phyloP scores from a whole-genome alignment of 1,140 invertebrate genomes.

The Brachionus plicatilis region DNA sequence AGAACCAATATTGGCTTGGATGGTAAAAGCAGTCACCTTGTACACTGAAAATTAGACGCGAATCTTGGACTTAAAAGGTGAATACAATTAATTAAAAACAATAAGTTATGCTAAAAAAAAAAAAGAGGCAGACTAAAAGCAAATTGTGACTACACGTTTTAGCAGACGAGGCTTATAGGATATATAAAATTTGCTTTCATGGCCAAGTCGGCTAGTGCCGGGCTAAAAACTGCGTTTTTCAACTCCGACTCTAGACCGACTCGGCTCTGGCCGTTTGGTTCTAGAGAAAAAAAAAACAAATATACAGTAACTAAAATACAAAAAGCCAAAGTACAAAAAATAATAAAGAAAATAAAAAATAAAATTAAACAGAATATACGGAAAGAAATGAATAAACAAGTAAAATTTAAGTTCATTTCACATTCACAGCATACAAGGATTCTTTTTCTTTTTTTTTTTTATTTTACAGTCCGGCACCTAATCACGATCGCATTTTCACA shows the following conservation, averaged over 20 bases:
- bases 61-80: not conserved
- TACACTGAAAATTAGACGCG: not conserved
- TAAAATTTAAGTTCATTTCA: not conserved
- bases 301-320: conserved; percentile 33
- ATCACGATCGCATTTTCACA: conserved; percentile 23
- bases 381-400: conserved; percentile 5
- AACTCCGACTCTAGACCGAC: not conserved
- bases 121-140: not conserved
- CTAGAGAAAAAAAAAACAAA: conserved; percentile 17
- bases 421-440: conserved; percentile 17
- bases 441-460: not conserved
- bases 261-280: not conserved
- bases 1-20: not conserved
- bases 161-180: not conserved
- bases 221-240: not conserved
- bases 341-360: conserved; percentile 30
- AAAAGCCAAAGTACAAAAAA: not conserved
- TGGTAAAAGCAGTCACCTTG: not conserved
- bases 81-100: not conserved
- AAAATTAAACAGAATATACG: not conserved
- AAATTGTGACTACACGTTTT: not conserved
- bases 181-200: not conserved
- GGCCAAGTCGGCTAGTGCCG: not conserved
- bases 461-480: not conserved
- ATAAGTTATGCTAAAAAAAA: not conserved